Percentiles rank a stretch among this genome's conserved stretches.
Evolutionary conservation across 2,797 vertebrate species (phyloP).

Genomic region (Sebastes steindachneri): DNA sequence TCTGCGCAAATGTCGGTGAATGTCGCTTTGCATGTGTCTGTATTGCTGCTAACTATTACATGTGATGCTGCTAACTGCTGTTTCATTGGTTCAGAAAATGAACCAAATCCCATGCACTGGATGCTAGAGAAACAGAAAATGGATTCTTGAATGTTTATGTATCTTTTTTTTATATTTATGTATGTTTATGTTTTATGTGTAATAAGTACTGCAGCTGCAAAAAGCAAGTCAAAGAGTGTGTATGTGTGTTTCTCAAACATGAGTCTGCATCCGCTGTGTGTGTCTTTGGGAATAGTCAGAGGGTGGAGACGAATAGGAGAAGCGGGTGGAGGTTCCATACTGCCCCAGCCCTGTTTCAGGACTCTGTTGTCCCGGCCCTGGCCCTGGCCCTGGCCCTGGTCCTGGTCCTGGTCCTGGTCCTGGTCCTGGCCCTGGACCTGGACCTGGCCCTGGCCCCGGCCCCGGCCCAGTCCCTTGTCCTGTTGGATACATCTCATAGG

Average conservation of each 20-base stretch:
- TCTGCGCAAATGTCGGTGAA: conserved; percentile 24
- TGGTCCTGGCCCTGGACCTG: conserved; percentile 45
- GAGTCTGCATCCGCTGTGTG: conserved; percentile 97
- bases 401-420: conserved; percentile 80
- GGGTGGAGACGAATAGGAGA: conserved; percentile 93
- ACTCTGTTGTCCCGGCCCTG: conserved; percentile 71
- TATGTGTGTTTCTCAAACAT: conserved; percentile 84
- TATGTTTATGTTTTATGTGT: conserved; percentile 18
- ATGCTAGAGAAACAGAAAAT: conserved; percentile 33
- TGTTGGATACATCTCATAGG: conserved; percentile 86
- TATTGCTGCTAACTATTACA: conserved; percentile 58
- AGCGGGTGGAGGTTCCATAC: conserved; percentile 87
- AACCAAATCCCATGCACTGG: conserved; percentile 44
- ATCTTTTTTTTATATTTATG: neutral
- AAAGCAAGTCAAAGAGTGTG: conserved; percentile 30
- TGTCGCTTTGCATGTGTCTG: conserved; percentile 27
- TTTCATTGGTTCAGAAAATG: conserved; percentile 27
- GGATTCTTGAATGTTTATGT: neutral
- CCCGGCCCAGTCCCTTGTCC: conserved; percentile 77
- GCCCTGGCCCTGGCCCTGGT: conserved; percentile 50
- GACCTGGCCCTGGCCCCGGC: conserved; percentile 38
- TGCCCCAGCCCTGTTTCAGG: conserved; percentile 86
- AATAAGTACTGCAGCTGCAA: conserved; percentile 19
- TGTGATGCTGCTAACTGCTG: conserved; percentile 35
- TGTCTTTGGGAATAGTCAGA: conserved; percentile 94